Evolutionary conservation across 2,113 vertebrate genomes (phyloP).

Genomic region (Tragelaphus strepsiceros): DNA sequence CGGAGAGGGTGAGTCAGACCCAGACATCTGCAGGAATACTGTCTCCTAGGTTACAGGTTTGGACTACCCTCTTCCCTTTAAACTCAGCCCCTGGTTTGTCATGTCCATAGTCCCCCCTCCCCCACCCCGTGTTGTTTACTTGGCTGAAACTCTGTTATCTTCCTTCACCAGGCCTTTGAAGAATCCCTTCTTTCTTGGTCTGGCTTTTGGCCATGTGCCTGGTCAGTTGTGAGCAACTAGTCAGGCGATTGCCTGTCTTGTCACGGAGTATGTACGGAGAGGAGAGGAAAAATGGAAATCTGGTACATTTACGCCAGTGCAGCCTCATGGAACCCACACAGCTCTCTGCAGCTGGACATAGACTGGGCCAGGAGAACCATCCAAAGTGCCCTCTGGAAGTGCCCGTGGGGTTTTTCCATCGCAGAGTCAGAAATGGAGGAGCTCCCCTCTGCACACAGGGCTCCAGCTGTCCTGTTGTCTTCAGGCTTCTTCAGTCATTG

Average conservation of each 20-base stretch:
- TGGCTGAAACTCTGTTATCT: neutral
- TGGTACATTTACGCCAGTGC: neutral
- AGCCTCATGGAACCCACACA: neutral
- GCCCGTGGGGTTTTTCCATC: neutral
- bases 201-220: neutral
- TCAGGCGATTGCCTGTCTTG: neutral
- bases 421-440: neutral
- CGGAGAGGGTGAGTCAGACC: neutral
- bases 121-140: neutral
- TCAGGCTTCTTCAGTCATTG: neutral
- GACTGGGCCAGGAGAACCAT: neutral
- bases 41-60: neutral
- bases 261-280: neutral
- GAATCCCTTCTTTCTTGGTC: neutral
- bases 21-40: fast-evolving
- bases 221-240: neutral
- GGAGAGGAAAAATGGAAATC: neutral
- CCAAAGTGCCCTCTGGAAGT: neutral
- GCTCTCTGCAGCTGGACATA: neutral
- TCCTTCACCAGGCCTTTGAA: neutral
- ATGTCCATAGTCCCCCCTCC: fast-evolving
- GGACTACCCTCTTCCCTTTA: neutral
- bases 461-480: neutral
- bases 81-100: neutral
- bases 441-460: fast-evolving